Conservation (phyloP, 2,888 invertebrate species). For the Panopea generosa region DNA sequence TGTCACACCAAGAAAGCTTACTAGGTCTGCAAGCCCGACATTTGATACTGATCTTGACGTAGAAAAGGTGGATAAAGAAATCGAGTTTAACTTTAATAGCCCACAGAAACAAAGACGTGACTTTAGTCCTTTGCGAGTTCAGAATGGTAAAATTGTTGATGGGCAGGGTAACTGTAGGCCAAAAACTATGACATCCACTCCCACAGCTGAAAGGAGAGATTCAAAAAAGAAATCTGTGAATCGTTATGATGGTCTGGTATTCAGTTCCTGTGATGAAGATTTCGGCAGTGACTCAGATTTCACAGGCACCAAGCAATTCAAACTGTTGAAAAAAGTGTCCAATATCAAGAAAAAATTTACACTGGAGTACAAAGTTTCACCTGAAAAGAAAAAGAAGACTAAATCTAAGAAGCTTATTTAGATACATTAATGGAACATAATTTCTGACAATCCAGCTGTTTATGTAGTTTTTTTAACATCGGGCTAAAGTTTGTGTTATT, state of each 20-base stretch:
- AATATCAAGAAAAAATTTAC: conserved; percentile 16
- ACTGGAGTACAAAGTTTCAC: conserved; percentile 17
- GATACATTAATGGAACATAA: no score
- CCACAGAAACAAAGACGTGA: conserved; percentile 63
- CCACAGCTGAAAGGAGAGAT: neutral
- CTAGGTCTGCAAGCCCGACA: neutral
- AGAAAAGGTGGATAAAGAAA: conserved; percentile 66
- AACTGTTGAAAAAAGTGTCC: conserved; percentile 25
- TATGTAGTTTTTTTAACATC: no score
- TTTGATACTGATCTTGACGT: neutral
- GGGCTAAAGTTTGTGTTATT: no score
- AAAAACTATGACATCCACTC: conserved; percentile 32
- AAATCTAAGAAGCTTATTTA: neutral
- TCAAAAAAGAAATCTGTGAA: neutral
- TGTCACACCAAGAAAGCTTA: conserved; percentile 3
- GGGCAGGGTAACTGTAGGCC: conserved; percentile 1
- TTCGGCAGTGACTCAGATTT: conserved; percentile 1
- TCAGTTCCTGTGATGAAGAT: conserved; percentile 4
- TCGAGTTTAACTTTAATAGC: conserved; percentile 70
- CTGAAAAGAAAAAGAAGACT: neutral
- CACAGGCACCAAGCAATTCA: conserved; percentile 5
- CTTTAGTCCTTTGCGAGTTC: conserved; percentile 47
- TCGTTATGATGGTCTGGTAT: neutral
- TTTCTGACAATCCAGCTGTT: no score
- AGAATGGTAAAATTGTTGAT: conserved; percentile 29